Evolutionary conservation across 2,113 vertebrate genomes (phyloP).

Genomic region (Sceloporus tristichus): DNA sequence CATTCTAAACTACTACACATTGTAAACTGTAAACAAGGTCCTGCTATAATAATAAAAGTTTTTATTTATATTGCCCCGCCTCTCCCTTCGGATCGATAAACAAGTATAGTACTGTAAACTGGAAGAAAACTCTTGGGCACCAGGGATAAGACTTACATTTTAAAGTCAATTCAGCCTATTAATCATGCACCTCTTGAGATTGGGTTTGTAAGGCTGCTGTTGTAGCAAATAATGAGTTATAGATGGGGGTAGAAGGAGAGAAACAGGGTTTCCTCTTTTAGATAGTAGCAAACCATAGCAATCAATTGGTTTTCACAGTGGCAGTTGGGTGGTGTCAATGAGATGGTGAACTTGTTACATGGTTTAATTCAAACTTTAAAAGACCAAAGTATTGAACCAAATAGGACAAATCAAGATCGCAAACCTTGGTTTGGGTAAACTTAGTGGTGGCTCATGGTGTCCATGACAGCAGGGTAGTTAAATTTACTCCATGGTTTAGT

Average conservation of each 20-base stretch:
- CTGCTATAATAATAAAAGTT: neutral
- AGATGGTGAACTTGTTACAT: no score
- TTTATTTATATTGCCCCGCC: no score
- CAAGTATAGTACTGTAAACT: neutral
- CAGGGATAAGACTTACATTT: slow-evolving; percentile 1
- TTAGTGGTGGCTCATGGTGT: no score
- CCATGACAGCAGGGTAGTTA: no score
- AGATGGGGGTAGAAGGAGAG: neutral
- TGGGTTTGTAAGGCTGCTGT: neutral
- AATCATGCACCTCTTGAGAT: neutral
- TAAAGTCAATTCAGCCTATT: neutral
- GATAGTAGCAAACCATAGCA: neutral
- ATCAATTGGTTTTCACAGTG: neutral
- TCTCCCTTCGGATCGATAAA: neutral
- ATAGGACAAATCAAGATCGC: no score
- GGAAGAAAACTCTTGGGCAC: neutral
- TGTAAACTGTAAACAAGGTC: slow-evolving; percentile 6
- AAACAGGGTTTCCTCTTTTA: no score
- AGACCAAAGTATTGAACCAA: no score
- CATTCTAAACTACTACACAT: neutral
- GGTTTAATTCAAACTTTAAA: no score
- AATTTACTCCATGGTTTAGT: no score
- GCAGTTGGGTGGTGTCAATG: no score
- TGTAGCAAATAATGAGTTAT: neutral
- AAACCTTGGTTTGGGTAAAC: no score